Evolutionary conservation across 2,113 vertebrate species (phyloP).

Genomic region (Dromaius novaehollandiae): DNA sequence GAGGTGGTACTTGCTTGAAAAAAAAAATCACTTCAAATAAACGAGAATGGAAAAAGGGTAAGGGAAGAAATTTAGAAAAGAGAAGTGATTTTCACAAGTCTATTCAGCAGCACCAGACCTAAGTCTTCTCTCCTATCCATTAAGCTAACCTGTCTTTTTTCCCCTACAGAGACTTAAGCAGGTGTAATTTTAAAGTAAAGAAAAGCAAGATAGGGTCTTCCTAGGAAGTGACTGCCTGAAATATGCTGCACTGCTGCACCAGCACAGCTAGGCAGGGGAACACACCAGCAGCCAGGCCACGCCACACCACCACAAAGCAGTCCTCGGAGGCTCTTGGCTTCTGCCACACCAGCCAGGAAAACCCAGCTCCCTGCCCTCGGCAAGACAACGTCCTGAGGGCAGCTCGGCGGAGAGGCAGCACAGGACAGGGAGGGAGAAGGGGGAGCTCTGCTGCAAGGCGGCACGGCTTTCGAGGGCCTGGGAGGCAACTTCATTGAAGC

Average conservation of each 20-base stretch:
- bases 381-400: neutral
- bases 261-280: neutral
- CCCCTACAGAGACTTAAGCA: fast-evolving
- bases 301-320: neutral
- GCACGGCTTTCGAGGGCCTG: fast-evolving
- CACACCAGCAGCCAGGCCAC: neutral
- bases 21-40: neutral
- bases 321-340: neutral
- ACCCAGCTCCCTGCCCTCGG: neutral
- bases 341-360: neutral
- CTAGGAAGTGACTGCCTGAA: neutral
- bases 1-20: neutral
- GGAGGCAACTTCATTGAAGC: neutral
- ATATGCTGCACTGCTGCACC: neutral
- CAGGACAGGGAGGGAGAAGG: fast-evolving
- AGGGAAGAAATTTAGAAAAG: neutral
- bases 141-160: neutral
- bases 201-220: fast-evolving
- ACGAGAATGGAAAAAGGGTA: neutral
- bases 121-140: fast-evolving
- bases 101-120: neutral
- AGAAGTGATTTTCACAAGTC: neutral
- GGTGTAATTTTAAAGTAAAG: neutral
- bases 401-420: neutral
- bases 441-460: fast-evolving